Evolutionary conservation across 1,140 invertebrate genomes (phyloP).

Genomic region (Drosophila saltans): DNA sequence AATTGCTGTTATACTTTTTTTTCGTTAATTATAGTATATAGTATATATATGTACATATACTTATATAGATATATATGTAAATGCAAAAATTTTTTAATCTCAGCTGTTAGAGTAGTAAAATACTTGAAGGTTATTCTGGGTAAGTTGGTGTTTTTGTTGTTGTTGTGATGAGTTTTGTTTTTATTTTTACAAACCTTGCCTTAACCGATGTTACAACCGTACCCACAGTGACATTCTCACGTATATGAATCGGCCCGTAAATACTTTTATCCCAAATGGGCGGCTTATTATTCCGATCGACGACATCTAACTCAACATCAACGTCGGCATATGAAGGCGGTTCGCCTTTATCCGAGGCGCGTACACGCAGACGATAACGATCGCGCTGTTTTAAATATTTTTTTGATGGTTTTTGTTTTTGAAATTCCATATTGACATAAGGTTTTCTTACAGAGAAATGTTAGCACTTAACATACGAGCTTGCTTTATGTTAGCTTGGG

Average conservation of each 20-base stretch:
- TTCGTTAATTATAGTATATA: slow-evolving; percentile 13
- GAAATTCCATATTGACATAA: not conserved
- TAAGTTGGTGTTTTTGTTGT: slow-evolving; percentile 29
- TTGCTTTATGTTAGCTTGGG: slow-evolving; percentile 6
- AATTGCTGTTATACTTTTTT: slow-evolving; percentile 2
- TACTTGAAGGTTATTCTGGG: slow-evolving; percentile 27
- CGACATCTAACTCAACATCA: slow-evolving; percentile 98
- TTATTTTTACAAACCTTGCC: slow-evolving; percentile 93
- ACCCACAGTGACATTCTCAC: slow-evolving; percentile 99
- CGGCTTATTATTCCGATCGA: slow-evolving; percentile 98
- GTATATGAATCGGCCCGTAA: slow-evolving; percentile 97
- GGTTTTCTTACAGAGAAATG: not conserved
- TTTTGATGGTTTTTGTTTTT: slow-evolving; percentile 1
- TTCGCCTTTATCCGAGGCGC: slow-evolving; percentile 95
- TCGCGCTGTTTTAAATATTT: slow-evolving; percentile 89
- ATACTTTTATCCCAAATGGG: slow-evolving; percentile 96
- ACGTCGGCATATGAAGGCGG: slow-evolving; percentile 95
- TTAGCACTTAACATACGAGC: slow-evolving; percentile 3
- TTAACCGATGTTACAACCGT: slow-evolving; percentile 97
- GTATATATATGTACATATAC: not conserved
- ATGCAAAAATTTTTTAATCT: slow-evolving; percentile 5
- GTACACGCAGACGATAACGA: slow-evolving; percentile 96
- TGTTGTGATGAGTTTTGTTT: slow-evolving; percentile 17
- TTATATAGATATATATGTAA: not conserved
- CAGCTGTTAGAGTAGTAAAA: slow-evolving; percentile 74